Percentiles rank a stretch among this genome's conserved stretches.
Evolutionary conservation across 2,797 vertebrate genomes (phyloP).

Genomic region (Gobio occitaniae): DNA sequence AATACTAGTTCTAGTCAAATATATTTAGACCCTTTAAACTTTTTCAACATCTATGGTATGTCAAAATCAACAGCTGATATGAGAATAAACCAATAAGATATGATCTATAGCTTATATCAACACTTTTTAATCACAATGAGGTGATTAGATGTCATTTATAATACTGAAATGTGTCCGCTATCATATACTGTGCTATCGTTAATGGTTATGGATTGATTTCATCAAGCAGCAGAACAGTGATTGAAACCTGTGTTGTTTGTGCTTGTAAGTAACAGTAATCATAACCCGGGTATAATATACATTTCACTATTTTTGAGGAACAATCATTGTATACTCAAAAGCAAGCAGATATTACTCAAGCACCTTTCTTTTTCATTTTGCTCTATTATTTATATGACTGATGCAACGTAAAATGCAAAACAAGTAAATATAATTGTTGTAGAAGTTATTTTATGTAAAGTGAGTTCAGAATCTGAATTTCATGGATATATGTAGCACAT

Average conservation of each 20-base stretch:
- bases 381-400: neutral
- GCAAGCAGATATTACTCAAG: neutral
- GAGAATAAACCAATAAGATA: conserved; percentile 1
- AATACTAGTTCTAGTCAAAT: neutral
- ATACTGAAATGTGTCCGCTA: neutral
- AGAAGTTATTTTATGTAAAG: neutral
- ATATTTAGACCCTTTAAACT: neutral
- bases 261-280: neutral
- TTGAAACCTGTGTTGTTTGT: neutral
- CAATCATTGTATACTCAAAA: neutral
- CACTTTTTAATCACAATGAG: neutral
- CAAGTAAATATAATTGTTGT: neutral
- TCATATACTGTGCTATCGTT: neutral
- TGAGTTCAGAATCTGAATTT: conserved; percentile 3
- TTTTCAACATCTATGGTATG: neutral
- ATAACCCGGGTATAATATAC: neutral
- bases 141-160: neutral
- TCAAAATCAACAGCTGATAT: neutral
- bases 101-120: neutral
- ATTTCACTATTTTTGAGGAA: neutral
- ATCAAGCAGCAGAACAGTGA: neutral
- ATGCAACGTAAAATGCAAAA: neutral
- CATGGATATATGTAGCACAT: neutral
- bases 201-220: neutral
- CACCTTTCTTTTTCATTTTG: neutral